Evolutionary conservation across 2,888 invertebrate species (phyloP), one percentile per base, ranked within the genome.

Genomic region (Spilosoma lubricipeda): DNA sequence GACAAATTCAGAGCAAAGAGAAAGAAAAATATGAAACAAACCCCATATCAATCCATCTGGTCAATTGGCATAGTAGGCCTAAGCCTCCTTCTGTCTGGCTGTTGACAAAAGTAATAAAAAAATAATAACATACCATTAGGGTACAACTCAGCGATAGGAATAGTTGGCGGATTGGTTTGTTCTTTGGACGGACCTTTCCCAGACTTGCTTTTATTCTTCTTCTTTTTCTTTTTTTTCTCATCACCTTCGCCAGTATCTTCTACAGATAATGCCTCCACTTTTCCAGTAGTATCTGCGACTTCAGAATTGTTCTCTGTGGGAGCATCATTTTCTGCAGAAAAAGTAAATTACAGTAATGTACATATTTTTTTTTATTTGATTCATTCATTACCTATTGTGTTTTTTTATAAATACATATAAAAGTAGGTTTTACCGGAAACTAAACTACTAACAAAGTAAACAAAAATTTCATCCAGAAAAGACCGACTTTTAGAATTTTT

Each of bases 131-230:
- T 94, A 92, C 97, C 98, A 93, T 98, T 97, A 4, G 98, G 97
- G 90, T 97, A 99, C 33, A 99, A 96, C 72, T 99, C 98, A 4
- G 97, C 96, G 80, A 99, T 98, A 0, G 99, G 97, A 85, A 99
- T 96, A n/a, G 98, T 96, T 18, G 99, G 99, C 27, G 99, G 98
- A 90, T 97, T 96, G 0, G 98, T 98, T 92, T 98, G 98, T 81
- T 94, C 95, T 78, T 96, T 96, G 9, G 85, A 85, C 18, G 88
- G 81, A 15, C 89, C 89, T 83, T 93, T 93, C 82, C 92, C 86
- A 72, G 96, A 94, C 81, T 97, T 97, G 76, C 96, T 96, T 86
- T 96, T 96, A 81, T 97, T 96, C 92, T 97, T 97, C 93, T 97
- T 97, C 87, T 97, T 97, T 84, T 97, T 97, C 88, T 97, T 96